Evolutionary conservation across 1,140 invertebrate genomes (phyloP), one percentile per base, ranked within the genome.

Genomic region (Ptiloglossa arizonensis): DNA sequence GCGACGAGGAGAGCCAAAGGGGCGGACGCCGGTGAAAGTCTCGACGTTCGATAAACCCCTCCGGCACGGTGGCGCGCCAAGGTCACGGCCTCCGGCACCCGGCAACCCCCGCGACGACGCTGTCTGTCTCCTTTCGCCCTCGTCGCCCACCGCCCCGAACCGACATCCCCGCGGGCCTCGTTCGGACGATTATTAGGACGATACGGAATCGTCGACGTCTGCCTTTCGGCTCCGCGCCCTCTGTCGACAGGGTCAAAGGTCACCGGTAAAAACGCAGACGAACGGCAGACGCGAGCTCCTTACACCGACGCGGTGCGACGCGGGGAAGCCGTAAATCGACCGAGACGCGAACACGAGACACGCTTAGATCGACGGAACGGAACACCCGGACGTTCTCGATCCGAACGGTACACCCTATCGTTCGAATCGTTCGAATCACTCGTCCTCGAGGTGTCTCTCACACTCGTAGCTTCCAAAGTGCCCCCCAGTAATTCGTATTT

Each of bases 31-130:
- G 84, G 88, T 87, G 89, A 91, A 91, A 92, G 89, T 90, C 77
- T 88, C 81, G 76, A 62, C 89, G 88, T 87, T 91, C 89, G 88
- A 91, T 91, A 85, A 90, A 90, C 87, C 90, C 81, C 87, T 64
- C 73, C 69, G 68, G 44, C 80, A 52, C 67, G 17, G 54, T 69
- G 44, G 74, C 60, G 60, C 72, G 60, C 75, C 91, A 91, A 92
- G 91, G 91, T 91, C 90, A 92, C 86, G 91, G 87, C 82, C 82
- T 85, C 80, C 80, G 63, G 86, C 87, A 86, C 87, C 81, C 74
- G 72, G 87, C 75, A 70, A 80, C 86, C 79, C 80, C 82, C 76
- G 73, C 82, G 54, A 54, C 72, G 19, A n/a, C 66, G 38, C 35
- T 44, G 54, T 17, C 62, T 66, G 50, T 80, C 75, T 71, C 59